phyloP scores from a whole-genome alignment of 1,140 invertebrate genomes.

The Leptoteleia sp. region DNA sequence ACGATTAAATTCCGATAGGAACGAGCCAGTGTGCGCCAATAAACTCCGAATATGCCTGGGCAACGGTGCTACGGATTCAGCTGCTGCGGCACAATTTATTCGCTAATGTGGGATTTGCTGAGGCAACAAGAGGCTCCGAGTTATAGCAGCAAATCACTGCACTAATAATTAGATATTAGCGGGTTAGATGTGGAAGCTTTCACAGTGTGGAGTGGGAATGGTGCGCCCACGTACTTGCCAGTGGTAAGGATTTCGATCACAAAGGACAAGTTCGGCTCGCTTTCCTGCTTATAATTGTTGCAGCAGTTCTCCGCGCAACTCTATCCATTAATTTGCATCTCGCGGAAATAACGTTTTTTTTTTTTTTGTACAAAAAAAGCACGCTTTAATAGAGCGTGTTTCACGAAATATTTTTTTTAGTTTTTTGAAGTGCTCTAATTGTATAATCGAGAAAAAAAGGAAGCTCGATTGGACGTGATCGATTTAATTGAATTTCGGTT shows the following conservation, averaged over 20 bases:
- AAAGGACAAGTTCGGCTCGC: slow-evolving; percentile 21
- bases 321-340: slow-evolving; percentile 16
- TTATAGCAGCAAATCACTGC: slow-evolving; percentile 48
- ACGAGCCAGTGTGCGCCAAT: slow-evolving; percentile 13
- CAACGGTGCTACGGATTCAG: slow-evolving; percentile 24
- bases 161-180: slow-evolving; percentile 58
- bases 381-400: too few relatives aligned
- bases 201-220: slow-evolving; percentile 22
- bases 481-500: too few relatives aligned
- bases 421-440: too few relatives aligned
- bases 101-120: slow-evolving; percentile 51
- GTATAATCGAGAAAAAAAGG: too few relatives aligned
- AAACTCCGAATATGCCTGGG: slow-evolving; percentile 10
- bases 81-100: slow-evolving; percentile 37
- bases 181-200: slow-evolving; percentile 43
- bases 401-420: too few relatives aligned
- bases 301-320: neutral
- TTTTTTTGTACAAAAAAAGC: too few relatives aligned
- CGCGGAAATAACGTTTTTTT: too few relatives aligned
- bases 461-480: too few relatives aligned
- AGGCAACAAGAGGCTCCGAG: slow-evolving; percentile 34
- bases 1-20: neutral
- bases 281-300: slow-evolving; percentile 36
- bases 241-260: slow-evolving; percentile 43
- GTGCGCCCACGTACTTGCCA: slow-evolving; percentile 13